These are phyloP conservation scores for Solen grandis DNA, from an alignment of 1,140 invertebrate species.

Conservation along the genomic window DNA sequence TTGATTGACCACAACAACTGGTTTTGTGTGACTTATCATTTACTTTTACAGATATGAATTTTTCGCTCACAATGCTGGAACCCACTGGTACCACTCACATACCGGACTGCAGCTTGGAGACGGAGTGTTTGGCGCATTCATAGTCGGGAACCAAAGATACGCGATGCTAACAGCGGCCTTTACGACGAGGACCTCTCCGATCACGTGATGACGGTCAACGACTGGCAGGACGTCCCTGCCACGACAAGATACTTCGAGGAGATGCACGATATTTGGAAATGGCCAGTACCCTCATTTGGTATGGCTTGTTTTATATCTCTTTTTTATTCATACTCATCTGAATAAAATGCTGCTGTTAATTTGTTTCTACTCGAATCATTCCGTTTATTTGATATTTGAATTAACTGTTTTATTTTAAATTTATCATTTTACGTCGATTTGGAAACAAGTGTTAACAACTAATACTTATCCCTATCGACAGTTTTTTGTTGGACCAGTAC, in stretches of 20 bases:
- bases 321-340: too few relatives aligned
- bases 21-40: too few relatives aligned
- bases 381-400: too few relatives aligned
- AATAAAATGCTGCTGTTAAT: neutral
- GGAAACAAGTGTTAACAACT: too few relatives aligned
- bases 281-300: neutral
- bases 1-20: neutral
- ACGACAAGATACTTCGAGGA: conserved; percentile 41
- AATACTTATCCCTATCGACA: too few relatives aligned
- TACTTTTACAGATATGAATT: conserved; percentile 57
- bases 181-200: conserved; percentile 61
- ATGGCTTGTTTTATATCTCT: neutral
- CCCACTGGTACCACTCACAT: conserved; percentile 63
- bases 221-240: conserved; percentile 43
- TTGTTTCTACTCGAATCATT: too few relatives aligned
- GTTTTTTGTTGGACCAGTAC: too few relatives aligned
- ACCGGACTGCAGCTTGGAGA: conserved; percentile 54
- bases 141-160: conserved; percentile 44
- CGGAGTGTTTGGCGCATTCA: conserved; percentile 54
- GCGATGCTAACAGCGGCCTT: conserved; percentile 32
- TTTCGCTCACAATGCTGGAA: conserved; percentile 51
- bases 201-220: conserved; percentile 62
- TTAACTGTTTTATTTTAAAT: too few relatives aligned
- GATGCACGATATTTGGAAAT: conserved; percentile 47
- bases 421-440: too few relatives aligned